Evolutionary conservation across 2,113 vertebrate species (phyloP).

Genomic region (Notechis scutatus): DNA sequence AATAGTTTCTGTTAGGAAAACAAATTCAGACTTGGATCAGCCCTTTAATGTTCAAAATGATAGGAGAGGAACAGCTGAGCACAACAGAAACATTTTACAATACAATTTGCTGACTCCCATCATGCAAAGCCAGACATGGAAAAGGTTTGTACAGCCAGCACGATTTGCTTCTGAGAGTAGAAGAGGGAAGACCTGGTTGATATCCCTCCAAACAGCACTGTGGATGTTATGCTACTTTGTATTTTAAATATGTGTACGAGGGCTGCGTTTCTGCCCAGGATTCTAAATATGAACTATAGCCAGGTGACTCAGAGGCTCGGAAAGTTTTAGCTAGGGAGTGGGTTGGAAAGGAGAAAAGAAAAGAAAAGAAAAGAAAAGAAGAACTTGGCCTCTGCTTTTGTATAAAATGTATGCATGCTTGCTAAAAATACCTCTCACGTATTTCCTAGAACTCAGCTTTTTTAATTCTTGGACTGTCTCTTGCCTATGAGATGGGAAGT

Average conservation of each 20-base stretch:
- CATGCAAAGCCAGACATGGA: neutral
- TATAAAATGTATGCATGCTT: neutral
- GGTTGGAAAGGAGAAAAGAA: neutral
- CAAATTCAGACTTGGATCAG: neutral
- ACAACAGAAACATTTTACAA: constrained; percentile 43
- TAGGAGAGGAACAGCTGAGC: constrained; percentile 29
- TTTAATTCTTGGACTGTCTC: neutral
- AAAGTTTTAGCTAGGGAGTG: neutral
- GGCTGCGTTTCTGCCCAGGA: constrained; percentile 37
- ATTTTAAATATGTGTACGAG: neutral
- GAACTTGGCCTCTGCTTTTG: neutral
- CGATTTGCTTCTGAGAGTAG: constrained; percentile 29
- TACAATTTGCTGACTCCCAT: neutral
- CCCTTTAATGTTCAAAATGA: constrained; percentile 48
- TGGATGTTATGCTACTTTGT: constrained; percentile 43
- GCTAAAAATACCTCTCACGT: neutral
- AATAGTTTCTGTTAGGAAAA: neutral
- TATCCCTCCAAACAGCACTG: constrained; percentile 11
- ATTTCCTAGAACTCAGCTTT: neutral
- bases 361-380: too few relatives aligned
- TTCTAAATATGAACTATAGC: neutral
- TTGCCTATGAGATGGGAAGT: neutral
- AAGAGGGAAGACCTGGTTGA: neutral
- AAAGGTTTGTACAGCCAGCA: constrained; percentile 35
- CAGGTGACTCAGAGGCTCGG: constrained; percentile 44